These are phyloP conservation scores for Burhinus bistriatus DNA, from an alignment of 2,113 vertebrate species.

Conservation along the genomic window DNA sequence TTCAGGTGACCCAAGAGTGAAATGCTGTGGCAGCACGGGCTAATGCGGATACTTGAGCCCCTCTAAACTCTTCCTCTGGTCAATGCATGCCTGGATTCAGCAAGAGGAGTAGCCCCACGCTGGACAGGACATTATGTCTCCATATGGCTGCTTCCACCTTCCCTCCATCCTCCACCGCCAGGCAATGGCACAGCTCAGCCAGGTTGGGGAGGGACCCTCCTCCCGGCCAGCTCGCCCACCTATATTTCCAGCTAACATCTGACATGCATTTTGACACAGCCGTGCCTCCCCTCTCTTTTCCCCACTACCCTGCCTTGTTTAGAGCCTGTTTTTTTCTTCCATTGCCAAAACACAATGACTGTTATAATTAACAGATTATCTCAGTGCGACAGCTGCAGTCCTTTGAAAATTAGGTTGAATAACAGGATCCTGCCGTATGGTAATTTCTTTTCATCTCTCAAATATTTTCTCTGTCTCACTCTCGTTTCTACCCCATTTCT, in stretches of 20 bases:
- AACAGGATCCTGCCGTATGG: slow-evolving; percentile 79
- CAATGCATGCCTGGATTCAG: not conserved
- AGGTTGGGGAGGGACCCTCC: not conserved
- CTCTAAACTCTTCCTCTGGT: not conserved
- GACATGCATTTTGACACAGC: slow-evolving; percentile 56
- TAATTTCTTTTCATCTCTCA: slow-evolving; percentile 77
- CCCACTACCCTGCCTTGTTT: slow-evolving; percentile 63
- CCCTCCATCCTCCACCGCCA: not conserved
- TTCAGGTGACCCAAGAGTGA: not conserved
- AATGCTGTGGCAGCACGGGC: not conserved
- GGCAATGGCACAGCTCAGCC: not conserved
- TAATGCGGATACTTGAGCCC: not conserved
- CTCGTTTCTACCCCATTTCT: slow-evolving; percentile 51
- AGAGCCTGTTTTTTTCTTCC: slow-evolving; percentile 72
- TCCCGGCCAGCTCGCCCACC: not conserved
- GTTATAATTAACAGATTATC: slow-evolving; percentile 86
- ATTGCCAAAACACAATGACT: slow-evolving; percentile 79
- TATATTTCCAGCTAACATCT: slow-evolving; percentile 7
- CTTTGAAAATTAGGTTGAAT: slow-evolving; percentile 84
- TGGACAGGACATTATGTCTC: not conserved
- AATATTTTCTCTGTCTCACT: slow-evolving; percentile 64
- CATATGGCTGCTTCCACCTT: not conserved
- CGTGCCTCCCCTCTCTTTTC: slow-evolving; percentile 40
- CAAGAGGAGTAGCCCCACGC: not conserved
- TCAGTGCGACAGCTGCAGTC: slow-evolving; percentile 81